These are phyloP conservation scores for Latrodectus geometricus DNA, from an alignment of 1,140 invertebrate genomes.

Conservation along the genomic window DNA sequence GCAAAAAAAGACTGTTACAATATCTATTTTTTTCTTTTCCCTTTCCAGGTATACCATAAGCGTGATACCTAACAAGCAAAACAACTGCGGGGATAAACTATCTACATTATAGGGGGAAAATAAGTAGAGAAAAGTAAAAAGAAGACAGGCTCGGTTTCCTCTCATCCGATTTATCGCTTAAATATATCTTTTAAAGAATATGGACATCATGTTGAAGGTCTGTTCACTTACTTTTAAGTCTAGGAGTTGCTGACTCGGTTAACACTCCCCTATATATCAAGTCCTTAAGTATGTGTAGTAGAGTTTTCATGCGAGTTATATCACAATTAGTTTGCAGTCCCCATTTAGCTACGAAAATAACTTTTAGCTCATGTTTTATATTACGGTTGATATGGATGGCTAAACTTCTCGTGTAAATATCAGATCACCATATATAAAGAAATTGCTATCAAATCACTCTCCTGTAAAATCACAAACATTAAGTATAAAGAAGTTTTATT, in stretches of 20 bases:
- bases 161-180: slow-evolving; percentile 5
- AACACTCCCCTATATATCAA: slow-evolving; percentile 31
- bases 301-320: slow-evolving; percentile 34
- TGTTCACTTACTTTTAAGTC: slow-evolving; percentile 6
- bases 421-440: slow-evolving; percentile 9
- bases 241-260: slow-evolving; percentile 19
- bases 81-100: slow-evolving; percentile 28
- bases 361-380: slow-evolving; percentile 26
- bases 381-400: slow-evolving; percentile 5
- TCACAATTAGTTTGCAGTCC: slow-evolving; percentile 16
- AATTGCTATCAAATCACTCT: not conserved
- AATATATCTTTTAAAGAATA: slow-evolving; percentile 50
- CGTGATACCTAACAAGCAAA: slow-evolving; percentile 16
- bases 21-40: slow-evolving; percentile 7
- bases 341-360: slow-evolving; percentile 26
- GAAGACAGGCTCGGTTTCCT: not conserved
- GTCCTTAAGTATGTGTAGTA: slow-evolving; percentile 18
- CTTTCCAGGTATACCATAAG: slow-evolving; percentile 5
- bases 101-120: slow-evolving; percentile 25
- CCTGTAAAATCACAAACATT: not conserved
- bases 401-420: slow-evolving; percentile 1
- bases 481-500: too few species aligned
- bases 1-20: not conserved
- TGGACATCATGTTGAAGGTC: slow-evolving; percentile 16
- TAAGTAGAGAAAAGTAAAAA: not conserved